phyloP scores from a whole-genome alignment of 2,888 invertebrate genomes.

The Catocala fraxini region DNA sequence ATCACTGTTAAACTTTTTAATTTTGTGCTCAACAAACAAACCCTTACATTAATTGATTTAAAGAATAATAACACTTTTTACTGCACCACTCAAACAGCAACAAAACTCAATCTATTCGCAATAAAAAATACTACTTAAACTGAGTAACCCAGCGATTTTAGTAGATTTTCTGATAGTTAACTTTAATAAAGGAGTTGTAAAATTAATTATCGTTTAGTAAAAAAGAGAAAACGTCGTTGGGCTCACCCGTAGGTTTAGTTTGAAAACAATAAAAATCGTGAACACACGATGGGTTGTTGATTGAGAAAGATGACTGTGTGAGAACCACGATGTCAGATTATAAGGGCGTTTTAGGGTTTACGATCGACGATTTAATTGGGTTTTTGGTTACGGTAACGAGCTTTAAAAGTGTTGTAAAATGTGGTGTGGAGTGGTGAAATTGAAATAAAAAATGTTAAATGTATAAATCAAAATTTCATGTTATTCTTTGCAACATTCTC shows the following conservation, averaged over 20 bases:
- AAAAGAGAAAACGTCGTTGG: constrained; percentile 55
- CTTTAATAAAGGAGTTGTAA: constrained; percentile 81
- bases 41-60: constrained; percentile 44
- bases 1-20: constrained; percentile 2
- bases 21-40: constrained; percentile 20
- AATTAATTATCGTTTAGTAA: constrained; percentile 73
- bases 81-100: constrained; percentile 41
- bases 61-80: constrained; percentile 48
- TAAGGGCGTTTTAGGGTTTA: constrained; percentile 66
- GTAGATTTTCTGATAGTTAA: constrained; percentile 73
- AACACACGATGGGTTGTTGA: constrained; percentile 74
- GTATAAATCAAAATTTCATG: constrained; percentile 1
- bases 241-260: constrained; percentile 70
- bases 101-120: constrained; percentile 76
- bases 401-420: constrained; percentile 10
- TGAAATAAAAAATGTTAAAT: not conserved
- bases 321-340: constrained; percentile 74
- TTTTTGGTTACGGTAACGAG: constrained; percentile 22
- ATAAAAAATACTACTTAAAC: constrained; percentile 64
- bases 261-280: constrained; percentile 86
- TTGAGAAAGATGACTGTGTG: constrained; percentile 85
- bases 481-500: not conserved
- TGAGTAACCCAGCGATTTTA: constrained; percentile 58
- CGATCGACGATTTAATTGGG: constrained; percentile 45
- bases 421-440: not conserved